These are phyloP conservation scores for Synanthedon myopaeformis DNA, from an alignment of 2,888 invertebrate species.

Conservation along the genomic window DNA sequence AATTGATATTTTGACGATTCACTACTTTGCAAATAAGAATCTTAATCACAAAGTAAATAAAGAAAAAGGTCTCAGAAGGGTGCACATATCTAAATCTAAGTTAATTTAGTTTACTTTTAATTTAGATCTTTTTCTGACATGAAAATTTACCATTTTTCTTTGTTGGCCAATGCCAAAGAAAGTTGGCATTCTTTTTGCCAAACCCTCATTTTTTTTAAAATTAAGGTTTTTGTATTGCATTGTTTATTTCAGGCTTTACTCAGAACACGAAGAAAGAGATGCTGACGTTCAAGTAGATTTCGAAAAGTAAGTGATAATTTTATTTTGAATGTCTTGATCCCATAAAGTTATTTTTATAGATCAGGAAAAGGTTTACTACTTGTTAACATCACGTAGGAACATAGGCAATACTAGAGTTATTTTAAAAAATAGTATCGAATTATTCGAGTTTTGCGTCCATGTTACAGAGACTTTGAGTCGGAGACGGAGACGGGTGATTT, in stretches of 20 bases:
- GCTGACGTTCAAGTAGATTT: slow-evolving; percentile 53
- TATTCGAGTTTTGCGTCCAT: not conserved
- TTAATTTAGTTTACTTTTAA: too few species aligned
- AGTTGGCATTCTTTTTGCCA: too few species aligned
- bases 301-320: slow-evolving; percentile 32
- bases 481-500: slow-evolving; percentile 87
- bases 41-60: not conserved
- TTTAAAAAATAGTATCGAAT: not conserved
- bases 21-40: not conserved
- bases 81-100: not conserved
- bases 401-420: not conserved
- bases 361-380: too few species aligned
- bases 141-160: too few species aligned
- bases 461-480: slow-evolving; percentile 79
- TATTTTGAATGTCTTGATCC: too few species aligned
- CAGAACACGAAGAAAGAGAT: slow-evolving; percentile 40
- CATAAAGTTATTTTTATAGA: too few species aligned
- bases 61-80: too few species aligned
- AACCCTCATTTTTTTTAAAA: too few species aligned
- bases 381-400: not conserved
- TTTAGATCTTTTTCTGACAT: too few species aligned
- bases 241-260: slow-evolving; percentile 27
- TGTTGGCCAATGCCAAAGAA: too few species aligned
- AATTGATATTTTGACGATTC: not conserved
- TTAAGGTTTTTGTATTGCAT: too few species aligned